Base-by-base conservation (phyloP, 92 coral and sea anemone species). In the Epizoanthus ramosus region DNA sequence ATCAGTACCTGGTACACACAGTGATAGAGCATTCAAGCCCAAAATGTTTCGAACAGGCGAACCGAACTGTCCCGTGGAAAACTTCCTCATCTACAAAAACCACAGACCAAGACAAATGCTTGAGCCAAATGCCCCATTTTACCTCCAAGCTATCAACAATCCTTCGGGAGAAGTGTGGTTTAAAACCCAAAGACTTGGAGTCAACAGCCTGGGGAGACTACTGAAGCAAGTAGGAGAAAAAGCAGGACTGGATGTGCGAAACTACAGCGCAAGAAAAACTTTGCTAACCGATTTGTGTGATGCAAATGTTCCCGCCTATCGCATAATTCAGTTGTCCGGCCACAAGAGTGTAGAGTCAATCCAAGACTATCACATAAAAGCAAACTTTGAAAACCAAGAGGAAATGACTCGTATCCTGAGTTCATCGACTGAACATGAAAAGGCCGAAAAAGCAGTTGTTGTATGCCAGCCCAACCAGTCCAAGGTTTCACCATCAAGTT, bases 1-100 rank as follows among this genome's bases (percentile, higher is more conserved):
- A 39, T 50, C 71, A 56, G 80, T 69, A 2, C 79, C 87, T 75
- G 83, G 87, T 35, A 19, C 84, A 35, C 80, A 81, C 68, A 31
- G 73, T 68, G 39, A 70, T 43, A 71, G 76, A 18, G 76, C 58
- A 3, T 80, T 80, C 9, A 80, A 86, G 76, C 75, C 81, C 8
- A 65, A 80, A n/a, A 80, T 80, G 75, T 80, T 86, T 60, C 37
- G 41, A 60, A 52, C 68, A 5, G 83, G 63, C 1, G 45, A 8
- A 39, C 71, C 45, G 1, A 28, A 13, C 43, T 66, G 71, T 8
- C 71, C 71, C 1, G 43, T 83, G 14, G 81, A 75, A 75, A 60
- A 84, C 64, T 54, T 65, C 58, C 71, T 74, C n/a, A 35, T 57
- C 67, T 68, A 75, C 70, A 66, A 13, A 79, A 5, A 59, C 71